These are phyloP conservation scores for Apteryx owenii DNA, from an alignment of 2,113 vertebrate species.

Conservation along the genomic window DNA sequence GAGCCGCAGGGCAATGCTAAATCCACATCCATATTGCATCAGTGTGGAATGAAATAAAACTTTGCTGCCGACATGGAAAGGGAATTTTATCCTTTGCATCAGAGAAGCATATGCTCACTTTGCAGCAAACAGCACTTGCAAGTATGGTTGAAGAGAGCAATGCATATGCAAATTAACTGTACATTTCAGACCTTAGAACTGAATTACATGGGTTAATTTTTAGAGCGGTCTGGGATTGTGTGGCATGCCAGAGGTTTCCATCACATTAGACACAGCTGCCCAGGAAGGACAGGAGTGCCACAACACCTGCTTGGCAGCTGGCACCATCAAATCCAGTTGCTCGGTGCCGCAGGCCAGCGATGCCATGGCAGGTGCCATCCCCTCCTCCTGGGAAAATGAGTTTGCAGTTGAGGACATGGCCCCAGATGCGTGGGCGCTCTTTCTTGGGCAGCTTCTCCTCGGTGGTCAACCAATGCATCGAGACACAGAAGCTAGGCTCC, in stretches of 20 bases:
- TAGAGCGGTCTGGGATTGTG: fast-evolving
- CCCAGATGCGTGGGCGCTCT: fast-evolving
- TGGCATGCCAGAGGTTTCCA: neutral
- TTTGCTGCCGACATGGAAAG: neutral
- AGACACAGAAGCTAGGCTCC: neutral
- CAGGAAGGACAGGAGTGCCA: neutral
- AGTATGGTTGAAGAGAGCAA: neutral
- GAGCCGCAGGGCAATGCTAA: neutral
- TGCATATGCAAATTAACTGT: neutral
- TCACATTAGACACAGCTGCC: neutral
- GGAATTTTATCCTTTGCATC: neutral
- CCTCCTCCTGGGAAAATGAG: neutral
- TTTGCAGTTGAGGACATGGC: neutral
- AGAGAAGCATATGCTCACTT: neutral
- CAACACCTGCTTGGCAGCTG: neutral
- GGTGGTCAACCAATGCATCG: no score
- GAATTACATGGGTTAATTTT: neutral
- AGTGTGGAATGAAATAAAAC: neutral
- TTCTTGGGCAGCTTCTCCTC: neutral
- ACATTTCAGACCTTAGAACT: neutral
- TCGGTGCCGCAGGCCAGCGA: fast-evolving
- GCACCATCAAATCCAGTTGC: neutral
- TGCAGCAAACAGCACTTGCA: neutral
- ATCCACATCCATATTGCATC: neutral
- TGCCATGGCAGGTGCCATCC: neutral